These are phyloP conservation scores for Eulemur albifrons DNA, from an alignment of 2,797 vertebrate species.

Conservation along the genomic window DNA sequence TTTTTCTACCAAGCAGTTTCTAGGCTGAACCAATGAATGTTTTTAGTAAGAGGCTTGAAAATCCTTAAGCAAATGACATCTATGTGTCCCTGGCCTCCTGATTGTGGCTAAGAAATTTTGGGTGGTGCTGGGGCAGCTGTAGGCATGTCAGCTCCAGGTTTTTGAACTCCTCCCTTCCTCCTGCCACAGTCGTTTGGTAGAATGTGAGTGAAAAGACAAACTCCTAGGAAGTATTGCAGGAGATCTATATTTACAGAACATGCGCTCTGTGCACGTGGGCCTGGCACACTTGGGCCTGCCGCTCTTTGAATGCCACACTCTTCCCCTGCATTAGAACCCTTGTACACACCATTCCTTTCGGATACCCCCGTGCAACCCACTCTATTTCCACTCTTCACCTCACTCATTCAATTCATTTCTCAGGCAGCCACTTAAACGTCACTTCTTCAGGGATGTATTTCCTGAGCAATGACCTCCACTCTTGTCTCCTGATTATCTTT, in stretches of 20 bases:
- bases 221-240: not conserved
- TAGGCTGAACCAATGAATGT: conserved; percentile 26
- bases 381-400: not conserved
- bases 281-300: not conserved
- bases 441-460: not conserved
- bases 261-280: not conserved
- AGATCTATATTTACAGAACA: not conserved
- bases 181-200: not conserved
- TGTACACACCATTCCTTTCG: not conserved
- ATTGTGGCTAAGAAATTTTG: conserved; percentile 24
- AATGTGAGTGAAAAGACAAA: not conserved
- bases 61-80: not conserved
- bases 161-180: not conserved
- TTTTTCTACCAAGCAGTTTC: conserved; percentile 35
- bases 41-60: conserved; percentile 31
- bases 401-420: not conserved
- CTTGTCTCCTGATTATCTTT: conserved; percentile 7
- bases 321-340: not conserved
- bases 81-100: not conserved
- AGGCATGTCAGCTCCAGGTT: not conserved
- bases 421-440: not conserved
- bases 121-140: not conserved
- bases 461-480: not conserved
- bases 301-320: not conserved
- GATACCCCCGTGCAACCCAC: not conserved